phyloP scores from a whole-genome alignment of 2,888 invertebrate genomes.

The Piscicola geometra region DNA sequence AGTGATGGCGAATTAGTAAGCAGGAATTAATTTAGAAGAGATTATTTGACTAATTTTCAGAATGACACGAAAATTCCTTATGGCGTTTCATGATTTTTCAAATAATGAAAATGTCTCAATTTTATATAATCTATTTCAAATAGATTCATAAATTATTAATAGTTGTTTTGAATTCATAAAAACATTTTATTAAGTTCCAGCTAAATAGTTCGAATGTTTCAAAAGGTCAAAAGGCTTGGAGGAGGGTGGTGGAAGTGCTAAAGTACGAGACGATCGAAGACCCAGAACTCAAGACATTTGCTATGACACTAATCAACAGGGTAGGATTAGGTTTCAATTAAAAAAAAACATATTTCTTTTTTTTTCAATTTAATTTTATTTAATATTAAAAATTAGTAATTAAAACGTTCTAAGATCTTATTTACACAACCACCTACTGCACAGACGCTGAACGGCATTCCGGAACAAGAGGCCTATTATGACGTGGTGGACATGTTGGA shows the following conservation, averaged over 20 bases:
- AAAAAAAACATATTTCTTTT: not conserved
- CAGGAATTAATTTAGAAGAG: too few relatives aligned
- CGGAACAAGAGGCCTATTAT: constrained; percentile 92
- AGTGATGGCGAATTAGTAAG: too few relatives aligned
- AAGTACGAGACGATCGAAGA: constrained; percentile 85
- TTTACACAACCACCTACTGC: not conserved
- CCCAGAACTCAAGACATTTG: constrained; percentile 88
- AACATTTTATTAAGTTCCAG: not conserved
- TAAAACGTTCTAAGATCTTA: too few relatives aligned
- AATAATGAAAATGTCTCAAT: too few relatives aligned
- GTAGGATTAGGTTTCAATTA: constrained; percentile 44
- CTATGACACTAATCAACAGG: constrained; percentile 91
- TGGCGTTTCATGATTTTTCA: too few relatives aligned
- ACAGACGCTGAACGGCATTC: constrained; percentile 77
- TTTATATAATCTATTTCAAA: not conserved
- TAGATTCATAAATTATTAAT: not conserved
- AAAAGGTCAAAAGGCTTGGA: constrained; percentile 63
- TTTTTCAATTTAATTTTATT: too few relatives aligned
- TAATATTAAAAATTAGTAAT: too few relatives aligned
- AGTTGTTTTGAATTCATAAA: too few relatives aligned
- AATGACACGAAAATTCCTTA: too few relatives aligned
- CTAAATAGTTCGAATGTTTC: not conserved
- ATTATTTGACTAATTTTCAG: too few relatives aligned
- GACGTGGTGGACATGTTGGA: constrained; percentile 93
- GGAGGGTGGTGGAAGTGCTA: constrained; percentile 74